Conservation (phyloP, 2,888 invertebrate genomes). For the Drosophila setosimentum region DNA sequence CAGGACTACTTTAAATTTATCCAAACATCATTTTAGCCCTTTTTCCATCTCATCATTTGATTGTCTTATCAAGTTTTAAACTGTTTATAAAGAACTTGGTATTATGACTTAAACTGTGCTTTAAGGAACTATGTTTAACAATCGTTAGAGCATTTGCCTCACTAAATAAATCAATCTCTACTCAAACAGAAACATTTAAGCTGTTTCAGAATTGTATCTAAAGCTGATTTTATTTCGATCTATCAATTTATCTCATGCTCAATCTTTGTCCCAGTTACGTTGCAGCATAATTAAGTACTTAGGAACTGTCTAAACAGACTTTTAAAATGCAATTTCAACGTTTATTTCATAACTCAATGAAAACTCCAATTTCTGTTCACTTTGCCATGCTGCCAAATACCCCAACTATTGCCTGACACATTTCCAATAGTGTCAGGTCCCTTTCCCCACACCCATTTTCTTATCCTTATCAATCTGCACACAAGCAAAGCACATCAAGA, state of each 20-base stretch:
- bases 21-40: background rate
- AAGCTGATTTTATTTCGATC: background rate
- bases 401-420: constrained; percentile 54
- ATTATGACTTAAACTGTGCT: background rate
- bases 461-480: constrained; percentile 36
- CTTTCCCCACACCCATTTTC: background rate
- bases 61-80: background rate
- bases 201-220: background rate
- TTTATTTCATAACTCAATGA: constrained; percentile 8
- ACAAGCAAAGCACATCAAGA: constrained; percentile 4
- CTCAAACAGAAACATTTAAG: background rate
- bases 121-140: background rate
- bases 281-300: background rate
- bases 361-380: background rate
- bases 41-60: background rate
- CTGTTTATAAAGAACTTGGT: background rate
- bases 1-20: background rate
- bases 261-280: background rate
- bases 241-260: background rate
- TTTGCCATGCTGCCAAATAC: constrained; percentile 14
- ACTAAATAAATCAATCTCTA: background rate
- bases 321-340: constrained; percentile 2
- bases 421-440: constrained; percentile 52
- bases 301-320: background rate
- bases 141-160: background rate